A percentile compares a stretch with the other conserved stretches of the same genome.
Conservation (phyloP, 2,113 vertebrate species). For the Ciconia maguari region DNA sequence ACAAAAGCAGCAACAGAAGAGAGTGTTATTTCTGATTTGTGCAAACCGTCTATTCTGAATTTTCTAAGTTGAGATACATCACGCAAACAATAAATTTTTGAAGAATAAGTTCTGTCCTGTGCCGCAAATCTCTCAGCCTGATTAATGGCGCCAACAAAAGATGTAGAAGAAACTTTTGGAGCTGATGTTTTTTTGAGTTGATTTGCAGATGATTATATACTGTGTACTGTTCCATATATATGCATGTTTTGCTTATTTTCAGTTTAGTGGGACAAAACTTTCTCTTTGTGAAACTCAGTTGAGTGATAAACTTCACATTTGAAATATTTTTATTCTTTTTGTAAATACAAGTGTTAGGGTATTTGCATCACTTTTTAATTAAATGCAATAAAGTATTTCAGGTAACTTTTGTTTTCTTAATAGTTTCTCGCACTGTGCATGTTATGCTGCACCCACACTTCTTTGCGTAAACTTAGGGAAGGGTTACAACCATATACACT, state of each 20-base stretch:
- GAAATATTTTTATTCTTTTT: not conserved
- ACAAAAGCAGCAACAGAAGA: not conserved
- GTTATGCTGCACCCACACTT: not conserved
- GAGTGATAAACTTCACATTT: not conserved
- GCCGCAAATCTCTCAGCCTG: not conserved
- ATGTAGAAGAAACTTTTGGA: not conserved
- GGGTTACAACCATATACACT: rapidly evolving
- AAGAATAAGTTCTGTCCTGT: not conserved
- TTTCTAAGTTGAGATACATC: not conserved
- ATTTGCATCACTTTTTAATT: not conserved
- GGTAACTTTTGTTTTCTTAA: not conserved
- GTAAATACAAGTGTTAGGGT: not conserved
- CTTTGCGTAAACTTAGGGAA: not conserved
- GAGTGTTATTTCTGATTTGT: not conserved
- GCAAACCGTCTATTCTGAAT: not conserved
- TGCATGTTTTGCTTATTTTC: not conserved
- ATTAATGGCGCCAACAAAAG: not conserved
- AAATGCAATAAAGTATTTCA: not conserved
- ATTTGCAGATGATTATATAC: not conserved
- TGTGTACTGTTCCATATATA: not conserved
- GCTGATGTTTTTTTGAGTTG: not conserved
- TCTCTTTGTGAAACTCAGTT: not conserved
- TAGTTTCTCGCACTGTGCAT: rapidly evolving
- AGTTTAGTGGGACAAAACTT: not conserved
- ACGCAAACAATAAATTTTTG: not conserved